Base-by-base conservation (phyloP, 1,140 invertebrate species). In the Pentalonia nigronervosa region DNA sequence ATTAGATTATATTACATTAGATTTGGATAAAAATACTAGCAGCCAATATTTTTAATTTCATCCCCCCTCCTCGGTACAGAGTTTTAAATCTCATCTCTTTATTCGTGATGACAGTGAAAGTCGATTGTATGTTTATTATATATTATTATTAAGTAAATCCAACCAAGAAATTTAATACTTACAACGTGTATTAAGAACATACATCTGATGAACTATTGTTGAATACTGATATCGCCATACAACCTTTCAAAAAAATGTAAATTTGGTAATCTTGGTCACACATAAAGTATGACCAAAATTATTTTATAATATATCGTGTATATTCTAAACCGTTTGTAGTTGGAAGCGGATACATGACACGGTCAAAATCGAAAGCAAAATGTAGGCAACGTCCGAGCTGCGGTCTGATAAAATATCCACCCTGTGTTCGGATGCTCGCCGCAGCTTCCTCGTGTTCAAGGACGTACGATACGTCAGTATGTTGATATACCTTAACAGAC, bases 241-340 rank as follows among this genome's bases (percentile, higher is more conserved):
- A 76, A 76, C 14, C 3, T 34, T 76, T 76, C 30, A 1, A 76
- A 17, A 2, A 76, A 14, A 0, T 30, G 1, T 30, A 34, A n/a
- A 20, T 76, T n/a, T 76, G n/a, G 4, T 0, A 76, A 76, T 1
- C 0, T 0, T 76, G n/a, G n/a, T 6, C 20, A n/a, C 7, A 0
- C 11, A 11, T 67, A n/a, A 6, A 76, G n/a, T 76, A 76, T 76
- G 11, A 76, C 8, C 30, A 17, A 2, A 34, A 76, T 17, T 7
- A 9, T 11, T 76, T 76, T n/a, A 76, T 17, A n/a, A 14, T 30
- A 6, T 76, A n/a, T 76, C 6, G 30, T n/a, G 30, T n/a, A 14
- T 17, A 76, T 76, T 34, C 4, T 76, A 76, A 76, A 6, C n/a
- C 6, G 60, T 76, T 76, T 14, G 60, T n/a, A 11, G 60, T 7